Base-by-base conservation (phyloP, 2,888 invertebrate genomes). In the Cepaea hortensis region DNA sequence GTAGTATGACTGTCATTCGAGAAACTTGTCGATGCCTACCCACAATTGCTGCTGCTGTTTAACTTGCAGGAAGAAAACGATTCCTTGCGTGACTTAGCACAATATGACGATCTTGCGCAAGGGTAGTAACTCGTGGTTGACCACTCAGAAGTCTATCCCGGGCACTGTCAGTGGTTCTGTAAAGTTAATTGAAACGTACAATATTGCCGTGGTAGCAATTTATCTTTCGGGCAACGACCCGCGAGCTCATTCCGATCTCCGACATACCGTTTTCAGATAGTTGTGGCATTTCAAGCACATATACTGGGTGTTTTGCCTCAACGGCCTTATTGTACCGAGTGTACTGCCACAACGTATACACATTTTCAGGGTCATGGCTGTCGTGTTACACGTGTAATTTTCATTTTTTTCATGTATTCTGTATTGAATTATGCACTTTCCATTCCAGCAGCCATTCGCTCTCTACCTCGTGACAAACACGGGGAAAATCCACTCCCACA, bases 221-320 rank as follows among this genome's bases (percentile, higher is more conserved):
- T n/a, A 77, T 77, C n/a, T 55, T 77, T 55, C 77, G 50, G 77
- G n/a, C 23, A 77, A 77, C 55, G 55, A n/a, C 68, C 68, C 68
- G 4, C 68, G 3, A 68, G 13, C 68, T 9, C 13, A 62, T 62
- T 62, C 15, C 62, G n/a, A n/a, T 4, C n/a, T n/a, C 15, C 15
- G 13, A 68, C 68, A 68, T 15, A 68, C 68, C 15, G 68, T 68
- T 68, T 68, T 68, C 68, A 20, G 68, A 68, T 15, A 68, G 68
- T 68, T 15, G 15, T 68, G 4, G n/a, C 68, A 68, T 68, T 68
- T 5, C n/a, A 68, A 68, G 20, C 68, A 68, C 68, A 68, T 68
- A 13, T 68, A 68, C 68, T 68, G 46, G 73, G 73, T 73, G 35
- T 46, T 68, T 68, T n/a, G 68, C 13, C 68, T n/a, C 68, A 68